Evolutionary conservation across 1,140 invertebrate genomes (phyloP).

Genomic region (Drosophila auraria): DNA sequence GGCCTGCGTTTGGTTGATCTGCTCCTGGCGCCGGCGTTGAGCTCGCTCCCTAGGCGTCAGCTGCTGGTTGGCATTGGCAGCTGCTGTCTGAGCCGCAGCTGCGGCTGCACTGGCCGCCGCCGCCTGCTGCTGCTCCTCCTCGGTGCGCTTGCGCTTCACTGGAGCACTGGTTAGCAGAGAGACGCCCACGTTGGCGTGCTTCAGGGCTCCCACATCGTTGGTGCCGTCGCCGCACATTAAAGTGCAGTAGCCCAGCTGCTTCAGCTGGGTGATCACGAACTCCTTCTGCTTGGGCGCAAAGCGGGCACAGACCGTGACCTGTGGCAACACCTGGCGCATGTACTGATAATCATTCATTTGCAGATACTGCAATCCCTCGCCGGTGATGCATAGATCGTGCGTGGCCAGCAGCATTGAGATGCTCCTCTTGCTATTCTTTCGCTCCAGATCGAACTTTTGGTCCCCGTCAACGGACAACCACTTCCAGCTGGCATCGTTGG

Average conservation of each 20-base stretch:
- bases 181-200: conserved; percentile 96
- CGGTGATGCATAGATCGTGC: conserved; percentile 97
- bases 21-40: conserved; percentile 75
- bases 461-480: conserved; percentile 89
- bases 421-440: conserved; percentile 21
- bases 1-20: conserved; percentile 81
- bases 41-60: conserved; percentile 80
- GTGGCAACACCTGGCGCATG: conserved; percentile 91
- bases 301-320: conserved; percentile 95
- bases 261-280: conserved; percentile 95
- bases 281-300: conserved; percentile 99
- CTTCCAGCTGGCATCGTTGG: conserved; percentile 88
- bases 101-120: conserved; percentile 48
- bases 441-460: conserved; percentile 75
- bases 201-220: conserved; percentile 99
- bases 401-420: conserved; percentile 85
- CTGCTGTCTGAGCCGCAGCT: conserved; percentile 42
- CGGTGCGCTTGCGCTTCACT: conserved; percentile 86
- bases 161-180: conserved; percentile 95
- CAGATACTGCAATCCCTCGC: conserved; percentile 93
- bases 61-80: conserved; percentile 57
- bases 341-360: conserved; percentile 88
- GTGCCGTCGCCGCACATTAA: conserved; percentile 99
- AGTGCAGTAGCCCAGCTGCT: conserved; percentile 94
- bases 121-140: conserved; percentile 68